Evolutionary conservation across 2,113 vertebrate genomes (phyloP).

Genomic region (Struthio camelus): DNA sequence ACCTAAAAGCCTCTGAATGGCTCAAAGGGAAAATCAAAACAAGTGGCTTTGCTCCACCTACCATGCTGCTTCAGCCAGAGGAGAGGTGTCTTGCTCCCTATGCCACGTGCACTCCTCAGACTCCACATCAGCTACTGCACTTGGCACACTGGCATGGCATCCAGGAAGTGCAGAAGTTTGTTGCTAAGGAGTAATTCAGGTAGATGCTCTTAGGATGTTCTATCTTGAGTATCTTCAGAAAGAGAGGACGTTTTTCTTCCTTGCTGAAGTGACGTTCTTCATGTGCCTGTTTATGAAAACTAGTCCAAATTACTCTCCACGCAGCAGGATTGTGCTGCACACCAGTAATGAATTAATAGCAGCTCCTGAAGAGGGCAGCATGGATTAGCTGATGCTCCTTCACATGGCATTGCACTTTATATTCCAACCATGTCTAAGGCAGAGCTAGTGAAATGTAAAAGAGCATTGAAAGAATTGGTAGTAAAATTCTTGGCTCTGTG

Average conservation of each 20-base stretch:
- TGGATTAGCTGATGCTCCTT: conserved; percentile 1
- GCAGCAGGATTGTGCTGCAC: not conserved
- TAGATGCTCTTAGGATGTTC: not conserved
- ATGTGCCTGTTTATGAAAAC: not conserved
- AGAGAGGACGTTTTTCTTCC: not conserved
- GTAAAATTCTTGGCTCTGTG: conserved; percentile 30
- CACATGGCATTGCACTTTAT: not conserved
- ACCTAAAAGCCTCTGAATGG: not conserved
- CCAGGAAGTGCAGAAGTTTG: not conserved
- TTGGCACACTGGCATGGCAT: not conserved
- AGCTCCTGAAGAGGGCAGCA: conserved; percentile 61
- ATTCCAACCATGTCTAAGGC: conserved; percentile 26
- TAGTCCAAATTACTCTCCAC: not conserved
- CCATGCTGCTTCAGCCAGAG: not conserved
- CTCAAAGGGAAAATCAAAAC: not conserved
- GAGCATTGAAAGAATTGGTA: conserved; percentile 7
- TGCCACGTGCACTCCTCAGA: not conserved
- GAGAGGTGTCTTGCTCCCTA: not conserved
- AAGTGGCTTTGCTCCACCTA: not conserved
- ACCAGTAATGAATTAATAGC: not conserved
- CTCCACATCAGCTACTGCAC: not conserved
- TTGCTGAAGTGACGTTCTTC: not conserved
- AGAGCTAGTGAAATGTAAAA: conserved; percentile 18
- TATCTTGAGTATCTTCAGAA: not conserved
- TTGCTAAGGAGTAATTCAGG: not conserved